Conservation (phyloP, 2,888 invertebrate genomes). For the Drosophila niveifrons region DNA sequence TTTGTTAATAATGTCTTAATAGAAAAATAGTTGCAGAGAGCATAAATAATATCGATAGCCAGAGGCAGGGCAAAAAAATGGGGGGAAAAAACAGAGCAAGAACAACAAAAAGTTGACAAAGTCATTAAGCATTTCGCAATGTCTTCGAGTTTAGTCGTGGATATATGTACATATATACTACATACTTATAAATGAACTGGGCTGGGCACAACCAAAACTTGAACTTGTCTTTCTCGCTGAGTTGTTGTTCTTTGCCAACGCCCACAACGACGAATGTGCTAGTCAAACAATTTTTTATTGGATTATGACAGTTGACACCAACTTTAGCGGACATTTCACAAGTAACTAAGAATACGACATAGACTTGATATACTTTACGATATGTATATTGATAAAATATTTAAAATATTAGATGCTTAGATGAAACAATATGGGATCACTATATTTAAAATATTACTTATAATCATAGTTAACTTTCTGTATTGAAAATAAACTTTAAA, state of each 20-base stretch:
- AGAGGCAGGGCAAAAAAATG: not conserved
- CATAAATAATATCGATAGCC: slow-evolving; percentile 17
- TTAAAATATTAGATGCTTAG: not conserved
- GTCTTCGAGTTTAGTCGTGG: slow-evolving; percentile 15
- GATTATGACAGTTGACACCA: slow-evolving; percentile 13
- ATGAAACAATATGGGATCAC: too few species aligned
- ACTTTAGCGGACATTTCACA: not conserved
- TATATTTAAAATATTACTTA: too few species aligned
- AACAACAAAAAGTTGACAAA: slow-evolving; percentile 39
- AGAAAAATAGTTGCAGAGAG: slow-evolving; percentile 54
- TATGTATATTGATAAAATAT: too few species aligned
- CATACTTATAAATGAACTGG: slow-evolving; percentile 28
- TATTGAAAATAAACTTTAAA: too few species aligned
- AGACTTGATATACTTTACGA: too few species aligned
- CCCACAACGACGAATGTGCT: slow-evolving; percentile 51
- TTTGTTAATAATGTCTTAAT: slow-evolving; percentile 77
- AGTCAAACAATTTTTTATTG: slow-evolving; percentile 24
- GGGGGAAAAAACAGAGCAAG: slow-evolving; percentile 8
- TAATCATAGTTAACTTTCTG: too few species aligned
- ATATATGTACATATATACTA: not conserved
- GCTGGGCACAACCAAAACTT: slow-evolving; percentile 42
- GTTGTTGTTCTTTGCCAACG: slow-evolving; percentile 40
- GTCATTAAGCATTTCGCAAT: slow-evolving; percentile 52
- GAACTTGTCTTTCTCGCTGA: slow-evolving; percentile 48
- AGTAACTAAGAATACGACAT: not conserved